Percentiles rank a stretch among this genome's conserved stretches.
These are phyloP conservation scores for Crossoptilon crossoptilon DNA, from an alignment of 2,797 vertebrate species.

Conservation along the genomic window DNA sequence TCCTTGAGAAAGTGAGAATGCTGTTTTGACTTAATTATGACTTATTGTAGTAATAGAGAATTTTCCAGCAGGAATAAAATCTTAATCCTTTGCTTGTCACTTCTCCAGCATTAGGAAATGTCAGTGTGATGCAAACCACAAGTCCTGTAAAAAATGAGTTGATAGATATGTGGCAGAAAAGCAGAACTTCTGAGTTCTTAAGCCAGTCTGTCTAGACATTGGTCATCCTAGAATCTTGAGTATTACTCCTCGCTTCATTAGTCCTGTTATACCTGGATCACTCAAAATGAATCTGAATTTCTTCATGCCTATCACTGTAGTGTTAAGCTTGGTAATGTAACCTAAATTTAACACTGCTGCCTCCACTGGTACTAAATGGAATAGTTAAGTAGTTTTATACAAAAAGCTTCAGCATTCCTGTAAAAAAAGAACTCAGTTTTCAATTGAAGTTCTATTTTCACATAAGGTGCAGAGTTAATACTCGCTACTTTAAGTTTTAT, in stretches of 20 bases:
- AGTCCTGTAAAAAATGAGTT: neutral
- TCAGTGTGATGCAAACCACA: neutral
- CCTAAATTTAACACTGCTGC: neutral
- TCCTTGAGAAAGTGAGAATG: neutral
- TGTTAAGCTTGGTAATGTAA: neutral
- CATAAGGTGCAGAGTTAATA: neutral
- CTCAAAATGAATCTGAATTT: neutral
- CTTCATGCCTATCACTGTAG: neutral
- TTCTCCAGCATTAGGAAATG: neutral
- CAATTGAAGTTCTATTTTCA: neutral
- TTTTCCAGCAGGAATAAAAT: neutral
- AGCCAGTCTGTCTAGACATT: neutral
- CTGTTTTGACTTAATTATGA: constrained; percentile 9
- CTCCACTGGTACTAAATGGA: neutral
- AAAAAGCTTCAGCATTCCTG: neutral
- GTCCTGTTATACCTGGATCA: neutral
- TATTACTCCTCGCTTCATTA: neutral
- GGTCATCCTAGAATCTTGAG: neutral
- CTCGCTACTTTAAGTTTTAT: neutral
- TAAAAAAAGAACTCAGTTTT: neutral
- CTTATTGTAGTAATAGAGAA: neutral
- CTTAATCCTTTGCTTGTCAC: neutral
- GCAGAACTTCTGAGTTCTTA: neutral
- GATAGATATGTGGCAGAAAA: neutral
- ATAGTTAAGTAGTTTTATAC: neutral